Conservation (phyloP, 2,797 vertebrate genomes). For the Myotis findleyi region DNA sequence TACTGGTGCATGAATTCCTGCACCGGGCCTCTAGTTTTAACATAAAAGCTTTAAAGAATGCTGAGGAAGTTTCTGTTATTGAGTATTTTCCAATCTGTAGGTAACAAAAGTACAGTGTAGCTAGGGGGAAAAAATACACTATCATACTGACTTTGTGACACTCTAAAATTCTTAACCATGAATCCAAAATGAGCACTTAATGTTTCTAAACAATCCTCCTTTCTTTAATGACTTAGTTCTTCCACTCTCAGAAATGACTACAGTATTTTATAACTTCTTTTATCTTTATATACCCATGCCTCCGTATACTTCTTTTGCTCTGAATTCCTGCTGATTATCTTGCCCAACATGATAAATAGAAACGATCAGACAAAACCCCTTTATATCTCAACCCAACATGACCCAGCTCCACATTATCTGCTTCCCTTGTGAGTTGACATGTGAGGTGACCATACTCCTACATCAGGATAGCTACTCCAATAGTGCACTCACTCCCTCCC, state of each 20-base stretch:
- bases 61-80: background rate
- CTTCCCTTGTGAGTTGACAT: background rate
- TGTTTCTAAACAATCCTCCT: background rate
- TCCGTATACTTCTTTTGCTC: background rate
- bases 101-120: background rate
- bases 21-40: background rate
- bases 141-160: background rate
- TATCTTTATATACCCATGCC: background rate
- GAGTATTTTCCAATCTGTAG: background rate
- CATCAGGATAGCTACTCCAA: background rate
- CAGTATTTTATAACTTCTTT: background rate
- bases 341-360: background rate
- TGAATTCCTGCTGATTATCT: background rate
- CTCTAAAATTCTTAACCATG: background rate
- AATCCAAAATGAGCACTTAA: background rate
- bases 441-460: background rate
- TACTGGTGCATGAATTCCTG: too few species aligned
- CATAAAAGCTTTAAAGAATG: background rate
- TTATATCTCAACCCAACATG: background rate
- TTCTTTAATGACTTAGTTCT: background rate
- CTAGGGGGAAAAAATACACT: too few species aligned
- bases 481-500: too few species aligned
- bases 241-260: background rate
- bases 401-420: background rate
- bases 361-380: rapidly evolving